These are phyloP conservation scores for Plemyria rubiginata DNA, from an alignment of 2,888 invertebrate species.

Conservation along the genomic window DNA sequence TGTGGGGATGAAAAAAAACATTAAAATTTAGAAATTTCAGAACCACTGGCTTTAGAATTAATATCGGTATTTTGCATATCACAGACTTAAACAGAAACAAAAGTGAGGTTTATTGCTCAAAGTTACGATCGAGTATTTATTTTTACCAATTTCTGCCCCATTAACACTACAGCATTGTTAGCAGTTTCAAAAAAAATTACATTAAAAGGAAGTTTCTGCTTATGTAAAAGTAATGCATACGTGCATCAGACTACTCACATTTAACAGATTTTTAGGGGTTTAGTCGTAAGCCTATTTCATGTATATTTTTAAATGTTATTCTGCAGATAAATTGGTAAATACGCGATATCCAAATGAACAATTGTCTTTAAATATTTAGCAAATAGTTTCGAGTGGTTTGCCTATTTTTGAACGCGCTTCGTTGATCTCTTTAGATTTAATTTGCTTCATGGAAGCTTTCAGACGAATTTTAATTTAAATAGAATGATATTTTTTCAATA, in stretches of 20 bases:
- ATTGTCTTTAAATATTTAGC: conserved; percentile 36
- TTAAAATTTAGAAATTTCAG: neutral
- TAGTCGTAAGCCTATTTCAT: too few relatives aligned
- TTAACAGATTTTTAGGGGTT: neutral
- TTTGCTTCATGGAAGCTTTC: conserved; percentile 44
- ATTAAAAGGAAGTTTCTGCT: neutral
- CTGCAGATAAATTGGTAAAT: conserved; percentile 41
- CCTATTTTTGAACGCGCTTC: conserved; percentile 57
- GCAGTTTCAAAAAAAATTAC: neutral
- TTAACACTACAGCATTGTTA: neutral
- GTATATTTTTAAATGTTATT: too few relatives aligned
- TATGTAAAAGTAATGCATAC: neutral
- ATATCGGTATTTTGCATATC: conserved; percentile 2
- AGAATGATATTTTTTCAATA: conserved; percentile 4
- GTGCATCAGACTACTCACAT: neutral
- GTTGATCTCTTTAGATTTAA: conserved; percentile 59
- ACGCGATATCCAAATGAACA: conserved; percentile 36
- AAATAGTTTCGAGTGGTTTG: conserved; percentile 55
- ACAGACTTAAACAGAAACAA: conserved; percentile 22
- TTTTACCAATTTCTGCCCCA: conserved; percentile 13
- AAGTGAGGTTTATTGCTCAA: conserved; percentile 46
- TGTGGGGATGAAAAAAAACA: neutral
- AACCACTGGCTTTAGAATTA: neutral
- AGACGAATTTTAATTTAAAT: conserved; percentile 19
- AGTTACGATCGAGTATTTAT: conserved; percentile 24